Percentiles rank a stretch among this genome's conserved stretches.
These are phyloP conservation scores for Saccopteryx leptura DNA, from an alignment of 2,113 vertebrate genomes.

Conservation along the genomic window DNA sequence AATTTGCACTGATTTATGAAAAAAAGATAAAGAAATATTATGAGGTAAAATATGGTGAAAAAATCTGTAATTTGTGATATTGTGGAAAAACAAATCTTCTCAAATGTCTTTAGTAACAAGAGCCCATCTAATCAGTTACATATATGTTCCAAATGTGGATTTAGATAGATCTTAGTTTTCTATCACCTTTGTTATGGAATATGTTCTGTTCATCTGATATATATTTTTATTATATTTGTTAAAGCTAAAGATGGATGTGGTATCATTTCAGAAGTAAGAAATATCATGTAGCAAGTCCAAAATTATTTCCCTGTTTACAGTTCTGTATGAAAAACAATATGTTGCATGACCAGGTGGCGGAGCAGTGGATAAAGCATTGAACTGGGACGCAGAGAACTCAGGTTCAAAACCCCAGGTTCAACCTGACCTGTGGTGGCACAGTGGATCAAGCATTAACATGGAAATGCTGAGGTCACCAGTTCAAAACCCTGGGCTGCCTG, in stretches of 20 bases:
- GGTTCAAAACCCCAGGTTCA: too few relatives aligned
- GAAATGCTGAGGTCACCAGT: too few relatives aligned
- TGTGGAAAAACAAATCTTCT: background rate
- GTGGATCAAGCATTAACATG: too few relatives aligned
- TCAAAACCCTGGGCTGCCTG: too few relatives aligned
- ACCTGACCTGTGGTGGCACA: too few relatives aligned
- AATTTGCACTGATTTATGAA: background rate
- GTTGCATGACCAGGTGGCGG: background rate
- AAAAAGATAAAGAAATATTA: background rate
- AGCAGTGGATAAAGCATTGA: too few relatives aligned
- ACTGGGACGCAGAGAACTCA: too few relatives aligned
- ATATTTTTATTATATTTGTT: slow-evolving; percentile 18
- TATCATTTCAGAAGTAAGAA: slow-evolving; percentile 41
- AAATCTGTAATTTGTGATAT: background rate
- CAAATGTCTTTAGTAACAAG: background rate
- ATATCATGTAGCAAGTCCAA: background rate
- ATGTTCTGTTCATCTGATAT: background rate
- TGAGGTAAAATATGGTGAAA: slow-evolving; percentile 12
- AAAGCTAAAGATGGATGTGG: background rate
- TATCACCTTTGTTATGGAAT: slow-evolving; percentile 40
- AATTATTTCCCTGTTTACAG: background rate
- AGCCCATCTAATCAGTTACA: background rate
- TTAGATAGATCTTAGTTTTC: background rate
- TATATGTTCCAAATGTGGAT: background rate
- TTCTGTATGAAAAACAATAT: slow-evolving; percentile 7